phyloP scores from a whole-genome alignment of 1,140 invertebrate species.

The Drosophila pectinifera region DNA sequence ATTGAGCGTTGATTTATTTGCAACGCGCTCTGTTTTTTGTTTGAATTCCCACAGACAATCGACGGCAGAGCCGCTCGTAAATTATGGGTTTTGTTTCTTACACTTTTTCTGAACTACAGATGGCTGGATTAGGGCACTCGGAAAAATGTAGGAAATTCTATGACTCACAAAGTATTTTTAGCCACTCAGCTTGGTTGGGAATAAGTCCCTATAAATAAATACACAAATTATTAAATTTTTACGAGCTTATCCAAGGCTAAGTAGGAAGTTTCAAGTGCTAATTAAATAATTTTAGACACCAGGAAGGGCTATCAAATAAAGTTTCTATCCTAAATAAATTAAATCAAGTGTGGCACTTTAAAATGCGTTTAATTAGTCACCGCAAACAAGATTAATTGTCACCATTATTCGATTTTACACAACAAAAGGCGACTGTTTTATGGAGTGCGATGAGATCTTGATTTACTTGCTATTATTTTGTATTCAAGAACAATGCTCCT shows the following conservation, averaged over 20 bases:
- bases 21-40: conserved; percentile 57
- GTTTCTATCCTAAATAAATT: too few species aligned
- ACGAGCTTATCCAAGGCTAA: too few species aligned
- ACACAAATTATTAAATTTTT: too few species aligned
- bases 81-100: conserved; percentile 24
- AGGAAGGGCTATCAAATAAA: too few species aligned
- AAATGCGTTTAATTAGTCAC: not conserved
- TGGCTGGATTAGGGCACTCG: conserved; percentile 2
- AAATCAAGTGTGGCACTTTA: too few species aligned
- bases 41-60: conserved; percentile 66
- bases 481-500: not conserved
- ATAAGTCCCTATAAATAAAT: not conserved
- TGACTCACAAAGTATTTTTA: too few species aligned
- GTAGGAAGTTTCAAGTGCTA: too few species aligned
- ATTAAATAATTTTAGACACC: not conserved
- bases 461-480: conserved; percentile 6
- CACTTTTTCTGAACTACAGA: not conserved
- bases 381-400: not conserved
- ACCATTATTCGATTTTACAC: conserved; percentile 1
- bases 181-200: too few species aligned
- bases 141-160: not conserved
- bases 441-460: conserved; percentile 17
- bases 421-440: conserved; percentile 22
- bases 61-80: conserved; percentile 15
- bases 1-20: conserved; percentile 79